phyloP scores from a whole-genome alignment of 2,113 vertebrate species.

The Colaptes auratus region DNA sequence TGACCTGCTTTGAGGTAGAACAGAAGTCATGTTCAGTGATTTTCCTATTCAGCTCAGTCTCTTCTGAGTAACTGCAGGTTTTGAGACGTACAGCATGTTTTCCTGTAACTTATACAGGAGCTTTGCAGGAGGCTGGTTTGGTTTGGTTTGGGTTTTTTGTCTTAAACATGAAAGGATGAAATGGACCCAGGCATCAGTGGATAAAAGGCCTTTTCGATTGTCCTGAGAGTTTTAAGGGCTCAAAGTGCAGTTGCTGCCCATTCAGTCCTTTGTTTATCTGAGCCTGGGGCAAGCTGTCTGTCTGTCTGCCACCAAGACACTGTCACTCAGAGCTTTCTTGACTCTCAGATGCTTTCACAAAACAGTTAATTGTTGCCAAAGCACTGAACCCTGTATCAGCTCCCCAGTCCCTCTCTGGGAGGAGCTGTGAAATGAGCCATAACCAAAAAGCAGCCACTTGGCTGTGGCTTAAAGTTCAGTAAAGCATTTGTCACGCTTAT shows the following conservation, averaged over 20 bases:
- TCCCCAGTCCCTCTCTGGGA: neutral
- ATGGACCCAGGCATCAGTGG: neutral
- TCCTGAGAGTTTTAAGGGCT: neutral
- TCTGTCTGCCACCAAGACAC: accelerated
- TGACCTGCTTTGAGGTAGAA: no score
- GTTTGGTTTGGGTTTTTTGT: neutral
- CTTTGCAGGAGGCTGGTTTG: neutral
- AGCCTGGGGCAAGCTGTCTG: neutral
- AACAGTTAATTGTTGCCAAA: neutral
- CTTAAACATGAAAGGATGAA: neutral
- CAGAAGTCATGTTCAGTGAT: no score
- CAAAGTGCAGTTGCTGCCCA: neutral
- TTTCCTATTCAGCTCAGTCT: no score
- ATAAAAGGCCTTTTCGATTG: neutral
- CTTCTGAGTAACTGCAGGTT: no score
- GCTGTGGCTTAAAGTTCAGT: neutral
- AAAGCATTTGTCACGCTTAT: accelerated
- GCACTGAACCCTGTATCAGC: neutral
- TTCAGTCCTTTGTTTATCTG: neutral
- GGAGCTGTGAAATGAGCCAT: slow-evolving; percentile 10
- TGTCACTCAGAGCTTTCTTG: neutral
- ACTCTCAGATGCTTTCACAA: neutral
- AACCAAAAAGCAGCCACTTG: neutral
- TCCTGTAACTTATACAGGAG: neutral
- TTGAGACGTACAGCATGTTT: neutral